Base-by-base conservation (phyloP, 2,797 vertebrate genomes). In the Taenioides sp. region DNA sequence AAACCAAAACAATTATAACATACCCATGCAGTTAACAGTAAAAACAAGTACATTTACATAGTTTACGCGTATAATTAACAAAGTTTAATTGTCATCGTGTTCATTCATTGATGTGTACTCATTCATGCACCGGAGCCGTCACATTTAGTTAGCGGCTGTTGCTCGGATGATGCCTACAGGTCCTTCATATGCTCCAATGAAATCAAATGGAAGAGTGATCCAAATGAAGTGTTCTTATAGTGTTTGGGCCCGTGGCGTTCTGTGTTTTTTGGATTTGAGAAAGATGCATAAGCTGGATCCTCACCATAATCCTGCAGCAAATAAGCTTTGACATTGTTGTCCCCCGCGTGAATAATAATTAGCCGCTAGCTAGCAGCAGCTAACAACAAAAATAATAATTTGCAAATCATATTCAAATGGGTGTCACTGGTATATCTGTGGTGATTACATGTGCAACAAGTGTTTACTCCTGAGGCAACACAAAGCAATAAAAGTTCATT, bases 261-360 rank as follows among this genome's bases (percentile, higher is more conserved):
- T 65, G 67, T 74, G 58, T 37, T 64, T 84, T 68, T 73, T 61
- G 69, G 72, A 22, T 49, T 16, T 70, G 80, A 85, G 69, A 69
- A 84, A 79, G 80, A 82, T 78, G 77, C 77, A 76, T 84, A 82
- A 78, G 69, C 60, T 78, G 71, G 72, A 37, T 4, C 72, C 76
- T 86, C 86, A 67, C 66, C 78, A 80, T 80, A 83, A 87, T 87
- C 86, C 86, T 72, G 69, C 73, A 67, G 81, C 86, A 87, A 89
- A 90, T 77, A 74, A 79, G 71, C 77, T 78, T 79, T 82, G 88
- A 89, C 88, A 81, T 70, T 82, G 80, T 82, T 75, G 81, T 89
- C 81, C 71, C 76, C 52, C 7, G 79, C 84, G 80, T 83, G 86
- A 88, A 88, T 90, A 88, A 83, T 88, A 89, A 91, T 89, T 86